Percentiles rank a stretch among this genome's conserved stretches.
Conservation (phyloP, 2,113 vertebrate species). For the Scomber scombrus region DNA sequence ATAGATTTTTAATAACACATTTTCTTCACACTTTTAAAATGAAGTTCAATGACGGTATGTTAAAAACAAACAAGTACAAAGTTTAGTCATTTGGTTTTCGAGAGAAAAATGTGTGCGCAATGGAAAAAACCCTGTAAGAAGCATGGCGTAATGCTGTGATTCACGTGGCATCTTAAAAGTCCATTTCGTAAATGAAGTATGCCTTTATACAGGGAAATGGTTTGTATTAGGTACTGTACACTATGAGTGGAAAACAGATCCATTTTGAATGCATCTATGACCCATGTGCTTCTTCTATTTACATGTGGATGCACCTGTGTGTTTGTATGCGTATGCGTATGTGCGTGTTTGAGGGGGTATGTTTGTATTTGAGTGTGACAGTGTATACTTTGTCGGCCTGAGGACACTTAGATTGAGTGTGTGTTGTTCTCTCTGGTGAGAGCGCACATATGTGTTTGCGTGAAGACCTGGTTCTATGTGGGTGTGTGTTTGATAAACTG, state of each 20-base stretch:
- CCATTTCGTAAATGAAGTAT: conserved; percentile 37
- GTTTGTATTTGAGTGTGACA: conserved; percentile 79
- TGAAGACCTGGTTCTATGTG: conserved; percentile 82
- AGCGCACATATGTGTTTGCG: conserved; percentile 84
- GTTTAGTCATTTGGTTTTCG: neutral
- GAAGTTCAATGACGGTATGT: neutral
- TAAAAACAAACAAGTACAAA: no score
- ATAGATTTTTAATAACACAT: neutral
- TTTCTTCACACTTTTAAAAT: neutral
- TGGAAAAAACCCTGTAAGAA: conserved; percentile 31
- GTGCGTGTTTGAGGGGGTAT: conserved; percentile 70
- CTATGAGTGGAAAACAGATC: conserved; percentile 62
- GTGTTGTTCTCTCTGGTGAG: conserved; percentile 75
- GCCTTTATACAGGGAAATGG: conserved; percentile 27
- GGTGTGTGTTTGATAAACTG: conserved; percentile 89
- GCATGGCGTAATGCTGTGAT: conserved; percentile 24
- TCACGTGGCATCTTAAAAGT: conserved; percentile 56
- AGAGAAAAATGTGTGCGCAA: conserved; percentile 24
- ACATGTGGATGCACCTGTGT: conserved; percentile 80
- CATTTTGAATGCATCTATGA: conserved; percentile 51
- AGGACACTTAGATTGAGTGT: conserved; percentile 75
- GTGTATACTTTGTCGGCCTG: conserved; percentile 78
- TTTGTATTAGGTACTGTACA: conserved; percentile 50
- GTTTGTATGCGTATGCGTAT: conserved; percentile 68
- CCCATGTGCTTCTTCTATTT: conserved; percentile 66